Conservation (phyloP, 2,888 invertebrate species). For the Nemotelus pantherinus region DNA sequence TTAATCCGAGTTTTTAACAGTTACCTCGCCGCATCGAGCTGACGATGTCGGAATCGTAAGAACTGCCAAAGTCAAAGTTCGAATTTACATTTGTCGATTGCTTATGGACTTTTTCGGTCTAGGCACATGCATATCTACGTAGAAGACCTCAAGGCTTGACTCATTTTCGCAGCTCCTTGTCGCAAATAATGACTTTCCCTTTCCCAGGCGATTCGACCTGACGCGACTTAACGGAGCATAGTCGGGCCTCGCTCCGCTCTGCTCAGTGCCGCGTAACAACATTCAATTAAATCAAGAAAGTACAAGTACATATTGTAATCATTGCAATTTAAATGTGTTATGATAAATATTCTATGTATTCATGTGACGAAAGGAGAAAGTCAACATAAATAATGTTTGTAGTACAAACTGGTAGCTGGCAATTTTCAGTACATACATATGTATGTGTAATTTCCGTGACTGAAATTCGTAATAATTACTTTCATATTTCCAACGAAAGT, state of each 20-base stretch:
- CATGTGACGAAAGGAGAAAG: background rate
- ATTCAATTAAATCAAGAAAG: constrained; percentile 23
- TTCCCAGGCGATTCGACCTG: constrained; percentile 9
- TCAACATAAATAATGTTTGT: background rate
- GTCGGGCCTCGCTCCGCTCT: too few relatives aligned
- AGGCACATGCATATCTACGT: background rate
- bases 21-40: constrained; percentile 35
- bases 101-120: constrained; percentile 31
- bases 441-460: too few relatives aligned
- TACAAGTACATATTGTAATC: background rate
- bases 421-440: too few relatives aligned
- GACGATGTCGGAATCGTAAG: constrained; percentile 46
- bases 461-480: too few relatives aligned
- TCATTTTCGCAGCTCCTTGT: constrained; percentile 23
- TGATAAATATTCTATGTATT: background rate
- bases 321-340: background rate
- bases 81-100: constrained; percentile 42
- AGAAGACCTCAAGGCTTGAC: background rate
- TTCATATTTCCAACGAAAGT: too few relatives aligned
- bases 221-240: too few relatives aligned
- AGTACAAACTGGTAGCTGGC: too few relatives aligned
- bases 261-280: background rate
- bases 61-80: constrained; percentile 49
- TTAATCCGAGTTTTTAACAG: constrained; percentile 48
- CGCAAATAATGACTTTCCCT: constrained; percentile 30